Evolutionary conservation across 1,140 invertebrate genomes (phyloP), one percentile per base, ranked within the genome.

Genomic region (Oncopodura yosiiana): DNA sequence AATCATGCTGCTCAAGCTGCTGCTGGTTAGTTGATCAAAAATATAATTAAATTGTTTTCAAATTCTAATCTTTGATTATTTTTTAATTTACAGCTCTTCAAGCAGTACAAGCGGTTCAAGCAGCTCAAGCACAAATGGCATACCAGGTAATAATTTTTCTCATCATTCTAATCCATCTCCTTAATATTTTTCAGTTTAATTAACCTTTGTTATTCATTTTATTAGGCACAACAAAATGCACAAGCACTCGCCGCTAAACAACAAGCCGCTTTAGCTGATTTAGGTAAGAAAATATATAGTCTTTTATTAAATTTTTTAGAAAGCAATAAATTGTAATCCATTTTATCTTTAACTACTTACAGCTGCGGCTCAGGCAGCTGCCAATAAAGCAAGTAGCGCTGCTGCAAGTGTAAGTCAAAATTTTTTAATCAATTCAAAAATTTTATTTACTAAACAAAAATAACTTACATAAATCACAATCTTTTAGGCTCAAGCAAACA

Each of bases 211-310:
- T 18, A 14, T 18, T 41, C 32, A 26, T 46, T 60, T 23, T 58
- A 62, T 43, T 63, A 65, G 36, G 63, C 65, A 52, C 65, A 66
- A 55, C 60, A 65, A 21, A 66, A 66, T 41, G 65, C 65, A 36
- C 65, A 66, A 42, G 65, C 65, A 23, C 48, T 66, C n/a, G 65
- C 63, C 11, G 62, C 60, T 18, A 66, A 66, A 41, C 61, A 65
- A 52, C 63, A 66, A 46, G 63, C 65, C 16, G 32, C 61, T n/a
- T 32, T 65, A n/a, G 55, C 65, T 24, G 65, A 66, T 58, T 49
- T 66, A 16, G n/a, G n/a, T n/a, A n/a, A n/a, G n/a, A n/a, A n/a
- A n/a, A n/a, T n/a, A n/a, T n/a, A n/a, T n/a, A n/a, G n/a, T n/a
- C n/a, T n/a, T n/a, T n/a, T n/a, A n/a, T n/a, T n/a, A n/a, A n/a